A percentile compares a stretch with the other conserved stretches of the same genome.
Conservation (phyloP, 2,888 invertebrate species). For the Polyploca ridens region DNA sequence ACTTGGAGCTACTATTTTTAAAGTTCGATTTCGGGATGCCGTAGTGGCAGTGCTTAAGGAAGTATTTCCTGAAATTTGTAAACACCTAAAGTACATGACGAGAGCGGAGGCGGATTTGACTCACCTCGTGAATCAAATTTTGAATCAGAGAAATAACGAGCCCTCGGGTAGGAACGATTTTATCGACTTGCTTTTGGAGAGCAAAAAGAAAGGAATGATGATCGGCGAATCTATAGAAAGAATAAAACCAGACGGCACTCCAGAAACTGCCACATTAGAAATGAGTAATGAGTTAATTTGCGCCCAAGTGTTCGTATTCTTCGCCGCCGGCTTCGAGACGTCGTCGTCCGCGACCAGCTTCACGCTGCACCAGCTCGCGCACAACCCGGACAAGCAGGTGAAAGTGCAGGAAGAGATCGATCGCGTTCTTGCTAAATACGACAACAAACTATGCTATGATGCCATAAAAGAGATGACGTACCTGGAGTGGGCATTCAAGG, state of each 20-base stretch:
- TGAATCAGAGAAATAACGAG: constrained; percentile 53
- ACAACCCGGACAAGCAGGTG: constrained; percentile 49
- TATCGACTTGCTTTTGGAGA: constrained; percentile 58
- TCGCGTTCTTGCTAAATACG: constrained; percentile 45
- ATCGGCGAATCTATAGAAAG: constrained; percentile 56
- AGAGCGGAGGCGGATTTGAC: constrained; percentile 50
- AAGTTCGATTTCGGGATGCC: constrained; percentile 32
- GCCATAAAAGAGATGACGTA: constrained; percentile 62
- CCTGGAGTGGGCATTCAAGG: constrained; percentile 58
- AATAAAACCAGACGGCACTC: constrained; percentile 48
- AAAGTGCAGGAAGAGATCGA: constrained; percentile 59
- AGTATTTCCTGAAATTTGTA: constrained; percentile 49
- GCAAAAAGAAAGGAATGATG: constrained; percentile 51
- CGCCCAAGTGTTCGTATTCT: constrained; percentile 63
- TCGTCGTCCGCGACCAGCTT: constrained; percentile 63
- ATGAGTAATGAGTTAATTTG: constrained; percentile 54
- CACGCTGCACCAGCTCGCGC: constrained; percentile 63
- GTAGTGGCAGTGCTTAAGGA: constrained; percentile 49
- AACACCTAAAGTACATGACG: constrained; percentile 42
- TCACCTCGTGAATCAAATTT: constrained; percentile 51
- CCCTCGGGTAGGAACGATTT: constrained; percentile 60
- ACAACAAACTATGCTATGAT: constrained; percentile 54
- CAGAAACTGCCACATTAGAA: constrained; percentile 42
- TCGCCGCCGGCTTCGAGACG: constrained; percentile 66
- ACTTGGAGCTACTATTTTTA: constrained; percentile 55